Percentiles rank a stretch among this genome's conserved stretches.
Conservation (phyloP, 2,113 vertebrate genomes). For the Elaphurus davidianus region DNA sequence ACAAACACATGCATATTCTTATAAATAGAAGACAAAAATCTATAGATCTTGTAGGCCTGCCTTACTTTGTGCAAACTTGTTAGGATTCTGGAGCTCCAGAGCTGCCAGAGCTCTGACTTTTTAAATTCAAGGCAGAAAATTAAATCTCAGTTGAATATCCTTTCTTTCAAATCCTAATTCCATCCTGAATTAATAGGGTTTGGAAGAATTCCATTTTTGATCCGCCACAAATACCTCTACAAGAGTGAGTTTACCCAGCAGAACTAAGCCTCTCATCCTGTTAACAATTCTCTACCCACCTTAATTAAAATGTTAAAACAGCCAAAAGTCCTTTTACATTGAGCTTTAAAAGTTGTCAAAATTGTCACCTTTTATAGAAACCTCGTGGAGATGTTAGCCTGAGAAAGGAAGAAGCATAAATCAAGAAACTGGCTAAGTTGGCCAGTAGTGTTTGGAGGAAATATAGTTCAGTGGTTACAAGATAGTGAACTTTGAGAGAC, state of each 20-base stretch:
- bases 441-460: neutral
- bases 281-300: neutral
- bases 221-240: neutral
- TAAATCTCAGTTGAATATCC: conserved; percentile 5
- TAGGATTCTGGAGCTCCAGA: conserved; percentile 21
- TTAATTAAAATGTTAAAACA: conserved; percentile 53
- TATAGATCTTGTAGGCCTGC: neutral
- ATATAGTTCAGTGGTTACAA: neutral
- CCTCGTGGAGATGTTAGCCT: neutral
- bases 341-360: conserved; percentile 20
- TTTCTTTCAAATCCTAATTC: conserved; percentile 31
- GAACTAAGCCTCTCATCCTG: conserved; percentile 18
- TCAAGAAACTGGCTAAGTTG: neutral
- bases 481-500: neutral
- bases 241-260: conserved; percentile 13
- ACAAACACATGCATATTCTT: neutral
- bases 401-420: neutral
- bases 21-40: neutral
- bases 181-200: conserved; percentile 37
- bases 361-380: conserved; percentile 3
- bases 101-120: neutral
- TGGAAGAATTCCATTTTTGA: conserved; percentile 46
- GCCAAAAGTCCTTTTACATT: neutral
- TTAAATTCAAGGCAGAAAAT: conserved; percentile 41
- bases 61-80: neutral